Base-by-base conservation (phyloP, 2,797 vertebrate genomes). In the Channallabes apus region DNA sequence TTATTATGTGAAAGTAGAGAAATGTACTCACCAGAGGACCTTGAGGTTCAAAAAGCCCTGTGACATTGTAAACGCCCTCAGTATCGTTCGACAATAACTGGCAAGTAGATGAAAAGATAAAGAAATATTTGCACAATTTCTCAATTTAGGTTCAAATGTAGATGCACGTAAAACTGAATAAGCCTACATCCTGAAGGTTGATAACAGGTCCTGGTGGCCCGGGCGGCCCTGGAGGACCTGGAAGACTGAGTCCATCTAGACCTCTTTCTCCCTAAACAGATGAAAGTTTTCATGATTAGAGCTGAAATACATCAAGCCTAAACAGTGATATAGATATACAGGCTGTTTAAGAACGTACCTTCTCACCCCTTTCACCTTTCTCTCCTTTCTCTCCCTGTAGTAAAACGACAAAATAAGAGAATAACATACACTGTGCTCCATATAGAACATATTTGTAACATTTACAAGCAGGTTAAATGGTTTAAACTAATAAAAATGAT, bases 11-110 rank as follows among this genome's bases (percentile, higher is more conserved):
- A 69, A 12, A 38, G 3, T 68, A 17, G 1, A 0, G 0, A 54
- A 83, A 27, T 38, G 61, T 77, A 97, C 97, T 96, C 90, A 99
- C 97, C 82, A 91, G 87, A 87, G 91, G 89, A 64, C 95, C 95
- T 80, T 92, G 83, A 81, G 94, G 90, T 88, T 96, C 95, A 89
- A 96, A 94, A 76, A 95, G 92, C 91, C 91, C 94, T 68, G 97
- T 95, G 88, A 96, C 89, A 90, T 97, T 99, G 88, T 95, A 93
- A 88, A 91, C 86, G 83, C 94, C 96, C 0, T 95, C 92, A 32
- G 97, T 99, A 80, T 94, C 90, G 61, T 99, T 98, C 35, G 96
- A 90, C 35, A 97, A 91, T 56, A 96, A 91, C 97, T 98, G 90
- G 82, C 46, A 64, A 20, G 51, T 41, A 90, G 59, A 67, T 18